A percentile compares a stretch with the other conserved stretches of the same genome.
Conservation (phyloP, 2,888 invertebrate species). For the Gibbula magus region DNA sequence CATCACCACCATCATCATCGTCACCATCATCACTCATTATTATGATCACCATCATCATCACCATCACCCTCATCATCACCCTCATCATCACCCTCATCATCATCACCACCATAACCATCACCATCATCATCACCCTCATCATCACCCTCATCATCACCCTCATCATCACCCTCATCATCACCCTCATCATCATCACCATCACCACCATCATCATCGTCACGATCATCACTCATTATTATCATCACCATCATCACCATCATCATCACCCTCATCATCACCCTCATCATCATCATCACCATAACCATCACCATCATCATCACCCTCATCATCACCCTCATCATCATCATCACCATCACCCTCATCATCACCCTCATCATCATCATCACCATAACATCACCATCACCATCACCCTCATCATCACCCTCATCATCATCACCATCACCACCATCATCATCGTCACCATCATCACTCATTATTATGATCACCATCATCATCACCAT, state of each 20-base stretch:
- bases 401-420: too few relatives aligned
- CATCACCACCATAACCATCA: too few relatives aligned
- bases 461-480: not conserved
- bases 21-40: too few relatives aligned
- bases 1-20: too few relatives aligned
- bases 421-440: not conserved
- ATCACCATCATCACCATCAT: not conserved
- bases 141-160: not conserved
- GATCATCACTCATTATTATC: not conserved
- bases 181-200: too few relatives aligned
- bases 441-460: not conserved
- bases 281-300: slow-evolving; percentile 11
- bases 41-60: too few relatives aligned
- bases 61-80: too few relatives aligned
- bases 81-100: too few relatives aligned
- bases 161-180: not conserved
- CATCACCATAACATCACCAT: too few relatives aligned
- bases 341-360: not conserved
- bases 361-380: too few relatives aligned
- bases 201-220: not conserved
- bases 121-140: too few relatives aligned
- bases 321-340: not conserved
- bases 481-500: not conserved
- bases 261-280: not conserved
- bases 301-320: not conserved